Evolutionary conservation across 2,888 invertebrate genomes (phyloP), one percentile per base, ranked within the genome.

Genomic region (Salticus scenicus): DNA sequence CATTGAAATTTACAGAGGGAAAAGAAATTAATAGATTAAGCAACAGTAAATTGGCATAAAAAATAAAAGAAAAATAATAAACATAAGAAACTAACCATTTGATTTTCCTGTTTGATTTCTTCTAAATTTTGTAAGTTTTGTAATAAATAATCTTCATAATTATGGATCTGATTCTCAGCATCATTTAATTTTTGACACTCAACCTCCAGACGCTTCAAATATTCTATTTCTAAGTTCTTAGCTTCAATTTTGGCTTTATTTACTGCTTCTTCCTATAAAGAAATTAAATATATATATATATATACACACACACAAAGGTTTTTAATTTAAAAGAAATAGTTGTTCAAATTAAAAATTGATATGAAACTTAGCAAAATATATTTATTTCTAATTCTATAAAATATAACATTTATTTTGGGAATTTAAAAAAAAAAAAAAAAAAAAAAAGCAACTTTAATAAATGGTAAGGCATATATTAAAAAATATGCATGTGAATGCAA

Each of bases 151-250:
- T 87, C 77, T 33, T 85, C 33, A 69, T 88, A 88, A 28, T 70
- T 57, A 14, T 78, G 28, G 30, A 86, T 73, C 78, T 89, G 88
- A 28, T 67, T 70, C 41, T 88, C 88, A 5, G 87, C 86, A 80
- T 88, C 88, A 66, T 42, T 71, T 28, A 88, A 41, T 67, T 88
- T 88, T 20, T 88, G 78, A 27, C 47, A 80, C 74, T 89, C 89
- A 8, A 88, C 42, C 66, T 89, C 89, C 4, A 89, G 66, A 42
- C 81, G 74, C 12, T 76, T 33, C 47, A 79, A 73, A 41, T 86
- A 81, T 10, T 78, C 64, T 28, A 71, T 76, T 69, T 88, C 57
- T 14, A 83, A 51, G 5, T 41, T 70, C n/a, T 86, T 64, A 63
- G 88, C 85, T 28, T 89, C 76, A 1, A 76, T 70, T 27, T 88